Percentiles rank a stretch among this genome's conserved stretches.
phyloP scores from a whole-genome alignment of 2,113 vertebrate species.

The Aix galericulata region DNA sequence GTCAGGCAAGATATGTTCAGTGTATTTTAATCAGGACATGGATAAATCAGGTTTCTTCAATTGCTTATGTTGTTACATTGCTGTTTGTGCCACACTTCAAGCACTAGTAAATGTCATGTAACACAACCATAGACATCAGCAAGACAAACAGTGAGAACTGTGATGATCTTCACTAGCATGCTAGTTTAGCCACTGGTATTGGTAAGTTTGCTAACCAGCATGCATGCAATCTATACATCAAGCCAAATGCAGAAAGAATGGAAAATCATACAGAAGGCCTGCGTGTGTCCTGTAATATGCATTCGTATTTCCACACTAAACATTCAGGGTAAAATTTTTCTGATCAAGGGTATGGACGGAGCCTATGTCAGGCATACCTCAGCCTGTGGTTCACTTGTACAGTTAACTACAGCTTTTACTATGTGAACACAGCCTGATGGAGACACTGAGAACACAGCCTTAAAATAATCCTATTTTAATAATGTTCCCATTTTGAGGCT shows the following conservation, averaged over 20 bases:
- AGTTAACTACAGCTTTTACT: not conserved
- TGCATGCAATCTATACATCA: not conserved
- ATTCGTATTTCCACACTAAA: not conserved
- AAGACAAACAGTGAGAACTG: rapidly evolving
- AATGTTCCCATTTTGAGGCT: not conserved
- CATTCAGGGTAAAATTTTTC: not conserved
- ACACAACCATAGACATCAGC: not conserved
- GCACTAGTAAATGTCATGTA: not conserved
- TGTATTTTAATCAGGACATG: not conserved
- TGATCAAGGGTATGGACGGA: not conserved
- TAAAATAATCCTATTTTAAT: slow-evolving; percentile 54
- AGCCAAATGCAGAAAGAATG: not conserved
- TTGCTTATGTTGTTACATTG: not conserved
- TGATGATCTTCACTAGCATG: not conserved
- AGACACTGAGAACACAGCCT: not conserved
- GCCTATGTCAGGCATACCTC: rapidly evolving
- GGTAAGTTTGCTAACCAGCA: rapidly evolving
- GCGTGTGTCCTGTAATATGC: not conserved
- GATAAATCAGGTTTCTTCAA: not conserved
- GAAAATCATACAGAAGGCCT: not conserved
- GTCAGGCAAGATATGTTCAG: not conserved
- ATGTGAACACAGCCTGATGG: not conserved
- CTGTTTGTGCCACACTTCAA: not conserved
- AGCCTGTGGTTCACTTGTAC: not conserved
- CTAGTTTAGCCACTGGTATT: not conserved